phyloP scores from a whole-genome alignment of 1,140 invertebrate species.

The Zaprionus taronus region DNA sequence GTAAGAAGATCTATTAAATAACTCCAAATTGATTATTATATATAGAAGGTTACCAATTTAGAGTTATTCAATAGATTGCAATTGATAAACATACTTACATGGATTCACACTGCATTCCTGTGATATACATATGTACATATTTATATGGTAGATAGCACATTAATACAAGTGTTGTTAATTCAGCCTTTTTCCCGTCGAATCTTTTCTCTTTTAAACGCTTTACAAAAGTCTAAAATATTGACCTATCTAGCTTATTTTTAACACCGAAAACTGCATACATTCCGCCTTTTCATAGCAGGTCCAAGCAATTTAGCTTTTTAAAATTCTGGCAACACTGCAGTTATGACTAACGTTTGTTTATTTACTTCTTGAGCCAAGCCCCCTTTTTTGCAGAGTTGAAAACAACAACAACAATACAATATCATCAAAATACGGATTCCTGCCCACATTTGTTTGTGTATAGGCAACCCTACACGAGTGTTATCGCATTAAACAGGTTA shows the following conservation, averaged over 20 bases:
- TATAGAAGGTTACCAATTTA: not conserved
- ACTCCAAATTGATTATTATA: not conserved
- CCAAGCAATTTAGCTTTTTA: too few species aligned
- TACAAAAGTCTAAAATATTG: too few species aligned
- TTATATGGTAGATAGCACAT: too few species aligned
- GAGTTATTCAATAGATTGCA: not conserved
- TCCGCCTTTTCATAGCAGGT: too few species aligned
- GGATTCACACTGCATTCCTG: not conserved
- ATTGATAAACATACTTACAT: not conserved
- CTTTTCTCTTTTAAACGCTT: too few species aligned
- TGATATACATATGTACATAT: too few species aligned
- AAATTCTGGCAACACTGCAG: too few species aligned
- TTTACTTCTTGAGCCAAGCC: not conserved
- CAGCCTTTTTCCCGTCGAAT: too few species aligned
- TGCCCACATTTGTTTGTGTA: not conserved
- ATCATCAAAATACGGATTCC: not conserved
- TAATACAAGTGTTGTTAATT: too few species aligned
- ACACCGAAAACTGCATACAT: too few species aligned
- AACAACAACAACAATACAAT: not conserved
- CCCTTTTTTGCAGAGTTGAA: not conserved
- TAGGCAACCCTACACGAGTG: not conserved
- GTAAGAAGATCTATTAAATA: not conserved
- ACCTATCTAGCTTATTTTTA: too few species aligned
- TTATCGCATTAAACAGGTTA: not conserved
- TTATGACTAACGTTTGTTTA: not conserved